These are phyloP conservation scores for Grammatotria lemairii DNA, from an alignment of 2,113 vertebrate genomes.

Conservation along the genomic window DNA sequence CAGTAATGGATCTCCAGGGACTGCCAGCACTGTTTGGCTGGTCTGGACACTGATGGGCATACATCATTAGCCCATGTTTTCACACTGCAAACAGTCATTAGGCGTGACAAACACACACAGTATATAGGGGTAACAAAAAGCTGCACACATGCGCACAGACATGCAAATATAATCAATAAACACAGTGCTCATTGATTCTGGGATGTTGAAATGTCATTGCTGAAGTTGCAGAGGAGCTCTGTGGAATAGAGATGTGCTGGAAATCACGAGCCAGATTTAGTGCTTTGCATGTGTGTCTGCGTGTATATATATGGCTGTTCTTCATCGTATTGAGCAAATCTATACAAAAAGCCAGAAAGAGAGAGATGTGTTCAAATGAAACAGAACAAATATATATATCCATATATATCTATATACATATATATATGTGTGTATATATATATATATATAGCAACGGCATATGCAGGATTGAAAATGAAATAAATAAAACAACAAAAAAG, in stretches of 20 bases:
- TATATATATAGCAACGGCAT: not conserved
- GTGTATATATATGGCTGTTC: not conserved
- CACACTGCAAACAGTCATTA: conserved; percentile 47
- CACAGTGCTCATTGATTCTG: conserved; percentile 9
- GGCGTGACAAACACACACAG: not conserved
- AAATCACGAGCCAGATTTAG: conserved; percentile 13
- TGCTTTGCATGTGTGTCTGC: not conserved
- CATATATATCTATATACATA: rapidly evolving
- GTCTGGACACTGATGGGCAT: conserved; percentile 17
- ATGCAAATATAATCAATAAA: not conserved
- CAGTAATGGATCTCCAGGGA: conserved; percentile 32
- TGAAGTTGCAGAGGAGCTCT: not conserved
- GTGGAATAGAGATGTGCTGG: conserved; percentile 6
- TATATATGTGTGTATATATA: rapidly evolving
- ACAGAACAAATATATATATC: not conserved
- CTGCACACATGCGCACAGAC: not conserved
- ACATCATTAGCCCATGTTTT: conserved; percentile 51
- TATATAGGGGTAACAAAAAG: not conserved
- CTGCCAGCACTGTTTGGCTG: not conserved
- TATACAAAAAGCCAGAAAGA: not conserved
- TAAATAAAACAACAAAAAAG: not conserved
- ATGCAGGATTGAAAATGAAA: not conserved
- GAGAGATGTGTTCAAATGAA: not conserved
- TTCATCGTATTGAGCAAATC: not conserved
- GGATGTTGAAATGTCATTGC: conserved; percentile 11